Percentiles rank a stretch among this genome's conserved stretches.
These are phyloP conservation scores for Drosophila fungiperda DNA, from an alignment of 2,888 invertebrate species.

Conservation along the genomic window DNA sequence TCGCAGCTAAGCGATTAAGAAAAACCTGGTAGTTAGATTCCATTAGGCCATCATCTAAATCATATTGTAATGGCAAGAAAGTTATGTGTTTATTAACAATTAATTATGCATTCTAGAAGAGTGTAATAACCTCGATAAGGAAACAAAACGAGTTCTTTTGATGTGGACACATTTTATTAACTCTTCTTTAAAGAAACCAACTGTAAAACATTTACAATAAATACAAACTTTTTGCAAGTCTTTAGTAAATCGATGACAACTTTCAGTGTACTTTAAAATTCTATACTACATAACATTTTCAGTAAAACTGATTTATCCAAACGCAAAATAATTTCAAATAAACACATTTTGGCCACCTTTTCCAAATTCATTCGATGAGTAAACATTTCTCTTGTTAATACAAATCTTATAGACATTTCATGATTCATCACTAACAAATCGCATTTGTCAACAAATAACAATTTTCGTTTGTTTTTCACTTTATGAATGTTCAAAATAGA, in stretches of 20 bases:
- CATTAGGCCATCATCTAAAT: constrained; percentile 7
- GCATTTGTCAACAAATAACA: constrained; percentile 12
- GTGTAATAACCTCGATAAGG: constrained; percentile 2
- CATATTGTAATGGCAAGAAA: neutral
- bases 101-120: neutral
- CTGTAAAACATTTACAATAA: neutral
- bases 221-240: neutral
- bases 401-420: neutral
- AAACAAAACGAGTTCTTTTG: neutral
- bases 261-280: neutral
- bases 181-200: neutral
- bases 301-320: neutral
- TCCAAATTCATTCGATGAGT: neutral
- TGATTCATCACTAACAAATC: constrained; percentile 6
- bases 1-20: constrained; percentile 12
- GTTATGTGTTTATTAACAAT: constrained; percentile 6
- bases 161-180: neutral
- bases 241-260: neutral
- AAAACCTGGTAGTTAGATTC: constrained; percentile 2
- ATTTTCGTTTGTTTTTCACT: constrained; percentile 1
- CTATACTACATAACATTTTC: neutral
- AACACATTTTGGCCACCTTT: neutral
- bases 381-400: neutral
- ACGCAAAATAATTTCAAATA: neutral
- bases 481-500: constrained; percentile 4